phyloP scores from a whole-genome alignment of 1,140 invertebrate species.

The Drosophila repleta region DNA sequence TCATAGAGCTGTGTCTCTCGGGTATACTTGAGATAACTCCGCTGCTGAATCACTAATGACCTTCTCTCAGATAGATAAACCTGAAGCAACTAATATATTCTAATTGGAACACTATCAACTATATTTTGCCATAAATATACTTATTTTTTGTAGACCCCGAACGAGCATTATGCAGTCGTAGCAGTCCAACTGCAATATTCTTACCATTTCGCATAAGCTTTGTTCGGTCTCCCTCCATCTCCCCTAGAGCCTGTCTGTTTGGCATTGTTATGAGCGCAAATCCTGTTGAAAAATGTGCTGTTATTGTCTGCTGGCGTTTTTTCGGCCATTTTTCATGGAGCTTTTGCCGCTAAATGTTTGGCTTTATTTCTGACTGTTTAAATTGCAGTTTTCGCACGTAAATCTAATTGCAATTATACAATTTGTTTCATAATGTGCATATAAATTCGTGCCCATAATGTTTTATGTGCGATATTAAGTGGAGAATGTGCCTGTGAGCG shows the following conservation, averaged over 20 bases:
- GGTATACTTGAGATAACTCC: too few species aligned
- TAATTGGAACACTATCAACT: too few species aligned
- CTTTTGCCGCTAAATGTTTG: slow-evolving; percentile 15
- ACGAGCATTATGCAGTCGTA: too few species aligned
- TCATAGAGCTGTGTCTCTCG: too few species aligned
- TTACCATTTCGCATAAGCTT: too few species aligned
- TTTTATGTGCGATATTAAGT: slow-evolving; percentile 30
- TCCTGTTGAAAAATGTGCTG: slow-evolving; percentile 25
- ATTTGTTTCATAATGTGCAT: slow-evolving; percentile 70
- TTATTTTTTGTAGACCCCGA: too few species aligned
- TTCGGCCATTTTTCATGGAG: slow-evolving; percentile 13
- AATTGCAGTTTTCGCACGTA: slow-evolving; percentile 51
- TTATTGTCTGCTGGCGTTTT: slow-evolving; percentile 5
- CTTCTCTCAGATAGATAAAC: too few species aligned
- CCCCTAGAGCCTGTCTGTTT: neutral
- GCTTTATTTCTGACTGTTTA: slow-evolving; percentile 25
- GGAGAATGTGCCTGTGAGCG: neutral
- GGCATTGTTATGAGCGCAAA: slow-evolving; percentile 10
- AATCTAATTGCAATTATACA: slow-evolving; percentile 82
- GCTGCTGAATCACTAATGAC: too few species aligned
- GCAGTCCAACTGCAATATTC: too few species aligned
- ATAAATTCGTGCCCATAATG: slow-evolving; percentile 67
- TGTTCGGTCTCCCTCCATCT: neutral
- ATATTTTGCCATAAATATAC: too few species aligned
- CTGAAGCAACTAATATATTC: too few species aligned